Percentiles rank a stretch among this genome's conserved stretches.
phyloP scores from a whole-genome alignment of 1,140 invertebrate genomes.

The Epicauta chinensis region DNA sequence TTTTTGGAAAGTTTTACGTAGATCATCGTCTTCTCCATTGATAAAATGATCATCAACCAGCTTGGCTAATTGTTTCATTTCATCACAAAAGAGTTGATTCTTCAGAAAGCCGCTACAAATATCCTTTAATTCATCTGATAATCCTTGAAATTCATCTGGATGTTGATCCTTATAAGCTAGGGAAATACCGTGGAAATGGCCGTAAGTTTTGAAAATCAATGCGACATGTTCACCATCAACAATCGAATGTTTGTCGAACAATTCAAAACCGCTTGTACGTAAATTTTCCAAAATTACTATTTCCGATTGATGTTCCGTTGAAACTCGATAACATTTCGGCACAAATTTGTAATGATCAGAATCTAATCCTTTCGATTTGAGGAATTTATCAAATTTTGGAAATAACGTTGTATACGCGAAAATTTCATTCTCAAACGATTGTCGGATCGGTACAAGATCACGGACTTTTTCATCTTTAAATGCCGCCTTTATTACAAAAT shows the following conservation, averaged over 20 bases:
- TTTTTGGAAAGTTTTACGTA: too few relatives aligned
- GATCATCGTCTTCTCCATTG: too few relatives aligned
- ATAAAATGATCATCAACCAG: too few relatives aligned
- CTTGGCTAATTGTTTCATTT: too few relatives aligned
- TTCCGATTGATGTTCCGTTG: too few relatives aligned
- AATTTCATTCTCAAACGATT: slow-evolving; percentile 2
- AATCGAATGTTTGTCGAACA: background rate
- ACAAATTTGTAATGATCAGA: slow-evolving; percentile 8
- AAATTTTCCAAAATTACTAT: background rate
- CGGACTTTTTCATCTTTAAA: background rate
- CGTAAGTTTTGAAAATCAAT: background rate
- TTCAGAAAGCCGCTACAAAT: background rate
- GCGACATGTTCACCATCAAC: background rate
- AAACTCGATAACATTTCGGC: slow-evolving; percentile 30
- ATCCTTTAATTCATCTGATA: background rate
- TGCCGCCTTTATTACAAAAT: background rate
- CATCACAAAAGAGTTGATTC: too few relatives aligned
- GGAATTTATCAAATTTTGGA: background rate
- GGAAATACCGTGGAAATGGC: slow-evolving; percentile 2
- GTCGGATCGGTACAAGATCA: background rate
- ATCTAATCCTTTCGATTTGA: background rate
- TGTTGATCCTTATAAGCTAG: slow-evolving; percentile 1
- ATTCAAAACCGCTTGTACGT: background rate
- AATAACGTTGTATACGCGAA: slow-evolving; percentile 1
- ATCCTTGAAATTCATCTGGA: background rate